These are phyloP conservation scores for Myotis pilosus DNA, from an alignment of 2,797 vertebrate genomes.

Conservation along the genomic window DNA sequence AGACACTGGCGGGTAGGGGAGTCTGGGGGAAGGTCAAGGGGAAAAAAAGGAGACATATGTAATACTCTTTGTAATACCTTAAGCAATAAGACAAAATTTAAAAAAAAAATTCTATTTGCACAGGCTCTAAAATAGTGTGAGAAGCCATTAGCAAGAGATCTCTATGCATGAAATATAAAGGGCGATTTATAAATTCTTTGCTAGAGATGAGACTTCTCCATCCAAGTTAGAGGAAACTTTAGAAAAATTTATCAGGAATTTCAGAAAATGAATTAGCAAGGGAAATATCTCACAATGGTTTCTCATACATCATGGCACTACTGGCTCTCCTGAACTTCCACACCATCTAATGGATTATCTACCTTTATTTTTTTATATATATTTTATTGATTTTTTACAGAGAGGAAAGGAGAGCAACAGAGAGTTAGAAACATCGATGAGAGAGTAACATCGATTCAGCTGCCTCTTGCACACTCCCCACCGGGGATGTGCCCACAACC, in stretches of 20 bases:
- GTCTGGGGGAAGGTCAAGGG: too few species aligned
- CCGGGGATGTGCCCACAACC: too few species aligned
- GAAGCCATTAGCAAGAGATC: background rate
- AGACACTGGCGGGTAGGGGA: too few species aligned
- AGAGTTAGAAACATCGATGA: too few species aligned
- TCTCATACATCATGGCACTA: background rate
- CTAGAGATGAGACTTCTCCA: background rate
- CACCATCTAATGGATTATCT: background rate
- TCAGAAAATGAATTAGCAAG: background rate
- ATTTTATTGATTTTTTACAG: too few species aligned
- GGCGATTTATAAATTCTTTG: background rate
- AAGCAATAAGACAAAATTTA: too few species aligned
- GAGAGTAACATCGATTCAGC: too few species aligned
- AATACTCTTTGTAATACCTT: too few species aligned
- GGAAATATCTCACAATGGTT: background rate
- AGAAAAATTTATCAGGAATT: background rate
- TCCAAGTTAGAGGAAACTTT: background rate
- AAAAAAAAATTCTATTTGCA: background rate
- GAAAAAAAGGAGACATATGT: too few species aligned
- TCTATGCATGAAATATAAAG: background rate
- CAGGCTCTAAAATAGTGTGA: background rate
- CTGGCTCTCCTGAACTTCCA: background rate
- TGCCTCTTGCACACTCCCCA: too few species aligned
- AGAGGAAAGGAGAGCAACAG: too few species aligned
- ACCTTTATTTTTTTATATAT: background rate